Percentiles rank a stretch among this genome's conserved stretches.
Evolutionary conservation across 2,888 invertebrate species (phyloP).

Genomic region (Euspilapteryx auroguttella): DNA sequence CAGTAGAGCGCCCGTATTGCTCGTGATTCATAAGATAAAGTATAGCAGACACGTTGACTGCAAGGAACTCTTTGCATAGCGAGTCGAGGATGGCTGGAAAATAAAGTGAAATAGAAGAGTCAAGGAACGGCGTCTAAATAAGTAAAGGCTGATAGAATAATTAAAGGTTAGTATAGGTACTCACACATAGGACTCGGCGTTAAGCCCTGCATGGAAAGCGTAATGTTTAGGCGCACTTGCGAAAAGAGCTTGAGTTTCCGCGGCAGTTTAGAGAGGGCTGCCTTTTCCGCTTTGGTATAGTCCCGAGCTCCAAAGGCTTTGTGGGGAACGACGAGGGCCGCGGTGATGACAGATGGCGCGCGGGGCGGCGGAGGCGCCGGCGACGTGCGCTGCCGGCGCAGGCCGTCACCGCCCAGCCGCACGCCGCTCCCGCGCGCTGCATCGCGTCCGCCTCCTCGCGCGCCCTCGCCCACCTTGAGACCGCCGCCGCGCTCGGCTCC

Average conservation of each 20-base stretch:
- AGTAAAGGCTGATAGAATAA: constrained; percentile 6
- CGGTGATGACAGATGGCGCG: constrained; percentile 55
- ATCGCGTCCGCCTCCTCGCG: constrained; percentile 28
- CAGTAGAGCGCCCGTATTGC: constrained; percentile 89
- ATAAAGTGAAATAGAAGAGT: neutral
- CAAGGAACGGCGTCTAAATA: too few relatives aligned
- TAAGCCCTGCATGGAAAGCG: constrained; percentile 70
- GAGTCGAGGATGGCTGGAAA: constrained; percentile 81
- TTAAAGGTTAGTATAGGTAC: constrained; percentile 16
- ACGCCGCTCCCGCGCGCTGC: constrained; percentile 38
- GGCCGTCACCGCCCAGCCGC: constrained; percentile 32
- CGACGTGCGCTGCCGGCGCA: constrained; percentile 40
- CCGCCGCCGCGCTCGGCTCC: constrained; percentile 41
- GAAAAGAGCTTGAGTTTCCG: constrained; percentile 71
- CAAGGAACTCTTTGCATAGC: constrained; percentile 86
- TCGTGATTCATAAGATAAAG: constrained; percentile 95
- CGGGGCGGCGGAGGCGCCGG: constrained; percentile 46
- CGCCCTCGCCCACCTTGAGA: constrained; percentile 31
- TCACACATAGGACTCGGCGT: constrained; percentile 78
- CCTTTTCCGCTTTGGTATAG: constrained; percentile 71
- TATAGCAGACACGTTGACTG: constrained; percentile 88
- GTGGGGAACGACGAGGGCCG: constrained; percentile 77
- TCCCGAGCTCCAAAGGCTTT: constrained; percentile 75
- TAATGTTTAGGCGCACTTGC: constrained; percentile 69
- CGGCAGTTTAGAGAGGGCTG: constrained; percentile 66